Base-by-base conservation (phyloP, 2,113 vertebrate species). In the Catharus fuscescens region DNA sequence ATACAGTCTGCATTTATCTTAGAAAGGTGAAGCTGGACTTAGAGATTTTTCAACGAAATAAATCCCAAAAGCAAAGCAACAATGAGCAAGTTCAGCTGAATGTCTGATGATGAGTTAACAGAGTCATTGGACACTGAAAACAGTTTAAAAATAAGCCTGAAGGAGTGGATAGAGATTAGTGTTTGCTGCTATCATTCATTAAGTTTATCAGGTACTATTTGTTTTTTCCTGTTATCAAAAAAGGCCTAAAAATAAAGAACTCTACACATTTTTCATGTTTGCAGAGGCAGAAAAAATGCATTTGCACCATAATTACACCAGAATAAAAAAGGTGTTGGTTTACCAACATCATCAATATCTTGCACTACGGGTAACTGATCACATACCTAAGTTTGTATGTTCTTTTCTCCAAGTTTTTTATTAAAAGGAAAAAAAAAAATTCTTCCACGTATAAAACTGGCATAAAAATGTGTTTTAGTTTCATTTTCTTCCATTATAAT, bases 401-500 rank as follows among this genome's bases (percentile, higher is more conserved):
- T 79, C 42, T 48, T 40, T 21, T 92, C 65, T 73, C 36, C 13
- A 62, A 16, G 38, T 17, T 92, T 88, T 92, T 96, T 85, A 93
- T 91, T 84, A 94, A 52, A 82, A 78, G 31, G 28, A 83, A 84
- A 87, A 74, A 87, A 74, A 77, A 69, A 60, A 13, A 56, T 53
- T 86, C 76, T 85, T 92, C 40, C 61, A 86, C 14, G 10, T 79
- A 85, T 74, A 87, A 95, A 62, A 92, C 94, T 93, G 95, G 92
- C 95, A 92, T 85, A 89, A 92, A 93, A 95, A 74, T 4, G 6
- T 96, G 79, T 92, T 95, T 97, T 88, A 95, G 89, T 90, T 97
- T 96, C 87, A 92, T 95, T 96, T 95, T 95, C 83, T 94, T 93
- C 72, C 80, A 84, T 94, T 90, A 85, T 93, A 92, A 93, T 96